These are phyloP conservation scores for Macrotus californicus DNA, from an alignment of 2,113 vertebrate genomes.

Conservation along the genomic window DNA sequence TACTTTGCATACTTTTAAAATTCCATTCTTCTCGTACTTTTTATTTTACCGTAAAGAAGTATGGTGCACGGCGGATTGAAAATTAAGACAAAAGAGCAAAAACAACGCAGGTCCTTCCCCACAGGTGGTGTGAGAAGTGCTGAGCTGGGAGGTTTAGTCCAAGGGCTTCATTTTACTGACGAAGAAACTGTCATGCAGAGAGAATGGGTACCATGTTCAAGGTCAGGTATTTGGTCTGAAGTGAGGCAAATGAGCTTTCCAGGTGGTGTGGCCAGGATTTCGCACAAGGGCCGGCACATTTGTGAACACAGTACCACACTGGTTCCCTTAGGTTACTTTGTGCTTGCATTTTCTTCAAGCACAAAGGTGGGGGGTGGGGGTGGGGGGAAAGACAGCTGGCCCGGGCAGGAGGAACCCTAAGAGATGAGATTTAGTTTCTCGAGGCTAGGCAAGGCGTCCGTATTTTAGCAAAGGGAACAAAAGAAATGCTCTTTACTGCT, in stretches of 20 bases:
- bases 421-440: background rate
- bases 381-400: background rate
- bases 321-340: background rate
- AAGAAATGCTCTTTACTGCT: background rate
- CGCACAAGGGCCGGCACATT: accelerated
- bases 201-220: background rate
- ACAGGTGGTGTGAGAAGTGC: background rate
- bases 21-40: background rate
- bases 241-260: background rate
- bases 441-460: background rate
- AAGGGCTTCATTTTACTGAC: background rate
- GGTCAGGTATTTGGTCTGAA: background rate
- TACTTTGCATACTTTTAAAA: background rate
- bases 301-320: background rate
- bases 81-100: background rate
- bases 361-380: background rate
- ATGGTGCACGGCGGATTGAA: background rate
- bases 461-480: background rate
- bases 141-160: background rate
- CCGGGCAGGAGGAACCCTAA: background rate
- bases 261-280: background rate
- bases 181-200: background rate
- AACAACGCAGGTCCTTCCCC: background rate
- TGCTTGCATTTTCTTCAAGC: background rate
- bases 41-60: background rate